Conservation (phyloP, 2,797 vertebrate species). For the Chaenodraco wilsoni region DNA sequence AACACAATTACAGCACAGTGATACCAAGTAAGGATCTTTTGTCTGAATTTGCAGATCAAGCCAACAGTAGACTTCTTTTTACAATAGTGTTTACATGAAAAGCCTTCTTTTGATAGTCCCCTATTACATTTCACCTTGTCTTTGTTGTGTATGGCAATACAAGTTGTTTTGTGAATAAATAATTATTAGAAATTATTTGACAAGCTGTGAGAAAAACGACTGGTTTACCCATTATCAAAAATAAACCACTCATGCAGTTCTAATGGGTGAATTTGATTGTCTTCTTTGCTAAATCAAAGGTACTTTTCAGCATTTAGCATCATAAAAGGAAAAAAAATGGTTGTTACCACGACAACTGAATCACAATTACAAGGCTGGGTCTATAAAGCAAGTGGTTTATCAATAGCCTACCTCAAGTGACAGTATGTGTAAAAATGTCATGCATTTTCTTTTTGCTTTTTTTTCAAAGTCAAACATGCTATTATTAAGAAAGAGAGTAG, state of each 20-base stretch:
- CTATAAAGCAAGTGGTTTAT: not conserved
- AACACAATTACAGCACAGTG: conserved; percentile 22
- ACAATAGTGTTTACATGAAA: conserved; percentile 2
- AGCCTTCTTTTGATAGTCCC: not conserved
- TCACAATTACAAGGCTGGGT: not conserved
- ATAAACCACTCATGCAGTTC: not conserved
- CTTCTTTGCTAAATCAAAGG: not conserved
- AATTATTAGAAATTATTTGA: not conserved
- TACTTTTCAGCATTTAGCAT: not conserved
- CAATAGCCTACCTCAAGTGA: not conserved
- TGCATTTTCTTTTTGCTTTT: too few relatives aligned
- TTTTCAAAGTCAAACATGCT: too few relatives aligned
- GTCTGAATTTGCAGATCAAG: conserved; percentile 10
- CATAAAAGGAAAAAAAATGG: not conserved
- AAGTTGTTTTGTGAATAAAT: conserved; percentile 10
- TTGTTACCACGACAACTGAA: not conserved
- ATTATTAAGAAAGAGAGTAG: too few relatives aligned
- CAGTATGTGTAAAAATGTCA: not conserved
- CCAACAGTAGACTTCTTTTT: conserved; percentile 14
- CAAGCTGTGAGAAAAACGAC: not conserved
- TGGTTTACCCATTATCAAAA: conserved; percentile 1
- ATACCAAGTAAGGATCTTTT: conserved; percentile 28
- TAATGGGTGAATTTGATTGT: not conserved
- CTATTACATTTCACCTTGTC: not conserved
- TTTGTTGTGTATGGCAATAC: not conserved